These are phyloP conservation scores for Indicator indicator DNA, from an alignment of 2,113 vertebrate genomes.

Conservation along the genomic window DNA sequence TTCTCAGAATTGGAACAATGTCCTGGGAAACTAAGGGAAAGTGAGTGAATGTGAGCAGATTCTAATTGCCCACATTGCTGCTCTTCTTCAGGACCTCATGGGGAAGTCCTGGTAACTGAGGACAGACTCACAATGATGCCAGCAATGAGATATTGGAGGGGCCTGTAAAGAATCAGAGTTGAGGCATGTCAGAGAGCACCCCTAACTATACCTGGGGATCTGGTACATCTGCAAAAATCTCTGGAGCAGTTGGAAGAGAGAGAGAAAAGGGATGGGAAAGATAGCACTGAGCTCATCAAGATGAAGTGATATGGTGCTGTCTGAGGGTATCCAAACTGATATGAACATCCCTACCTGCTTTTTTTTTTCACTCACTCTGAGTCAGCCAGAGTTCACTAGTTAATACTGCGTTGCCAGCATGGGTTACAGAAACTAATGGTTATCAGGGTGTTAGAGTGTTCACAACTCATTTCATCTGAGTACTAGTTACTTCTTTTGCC, in stretches of 20 bases:
- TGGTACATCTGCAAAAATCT: neutral
- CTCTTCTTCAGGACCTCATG: neutral
- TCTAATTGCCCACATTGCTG: neutral
- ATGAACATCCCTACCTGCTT: neutral
- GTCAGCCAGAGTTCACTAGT: neutral
- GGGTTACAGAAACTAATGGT: slow-evolving; percentile 1
- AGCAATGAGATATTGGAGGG: neutral
- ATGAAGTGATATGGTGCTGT: neutral
- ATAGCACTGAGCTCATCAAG: neutral
- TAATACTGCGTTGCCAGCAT: neutral
- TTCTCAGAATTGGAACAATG: neutral
- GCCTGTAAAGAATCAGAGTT: neutral
- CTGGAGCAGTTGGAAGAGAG: neutral
- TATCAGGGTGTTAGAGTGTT: slow-evolving; percentile 38
- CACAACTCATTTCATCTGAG: slow-evolving; percentile 17
- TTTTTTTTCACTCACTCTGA: neutral
- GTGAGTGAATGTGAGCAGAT: neutral
- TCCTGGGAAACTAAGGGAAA: neutral
- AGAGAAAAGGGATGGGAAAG: neutral
- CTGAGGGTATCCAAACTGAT: neutral
- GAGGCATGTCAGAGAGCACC: neutral
- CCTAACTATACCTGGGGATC: neutral
- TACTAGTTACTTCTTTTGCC: slow-evolving; percentile 25
- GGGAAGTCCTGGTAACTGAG: neutral
- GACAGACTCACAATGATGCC: neutral